These are phyloP conservation scores for Microcebus tavaratra DNA, from an alignment of 2,113 vertebrate genomes.

Conservation along the genomic window DNA sequence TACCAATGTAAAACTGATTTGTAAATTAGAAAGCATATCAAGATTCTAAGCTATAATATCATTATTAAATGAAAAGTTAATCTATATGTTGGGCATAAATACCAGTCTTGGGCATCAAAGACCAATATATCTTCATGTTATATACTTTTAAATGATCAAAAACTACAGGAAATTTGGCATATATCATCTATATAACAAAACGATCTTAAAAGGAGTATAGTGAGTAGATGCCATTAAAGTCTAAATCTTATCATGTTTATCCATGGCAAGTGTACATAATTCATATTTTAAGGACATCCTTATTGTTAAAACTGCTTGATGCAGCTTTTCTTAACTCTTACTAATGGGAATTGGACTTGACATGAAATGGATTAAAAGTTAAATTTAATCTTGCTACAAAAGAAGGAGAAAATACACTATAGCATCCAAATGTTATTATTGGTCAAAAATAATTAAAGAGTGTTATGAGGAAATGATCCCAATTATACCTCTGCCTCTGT, in stretches of 20 bases:
- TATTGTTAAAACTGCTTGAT: neutral
- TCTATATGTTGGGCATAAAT: neutral
- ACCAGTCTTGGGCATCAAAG: neutral
- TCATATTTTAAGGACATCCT: neutral
- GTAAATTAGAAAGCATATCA: neutral
- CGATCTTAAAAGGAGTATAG: neutral
- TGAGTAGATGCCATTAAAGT: neutral
- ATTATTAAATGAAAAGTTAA: neutral
- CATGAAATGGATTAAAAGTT: neutral
- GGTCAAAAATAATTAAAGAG: neutral
- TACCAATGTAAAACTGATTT: neutral
- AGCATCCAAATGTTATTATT: neutral
- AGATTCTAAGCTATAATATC: neutral
- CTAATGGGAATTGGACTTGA: conserved; percentile 1
- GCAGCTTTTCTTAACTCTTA: neutral
- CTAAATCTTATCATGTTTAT: neutral
- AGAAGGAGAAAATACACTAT: neutral
- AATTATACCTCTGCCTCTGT: neutral
- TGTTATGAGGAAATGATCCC: neutral
- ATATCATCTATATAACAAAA: neutral
- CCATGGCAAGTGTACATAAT: neutral
- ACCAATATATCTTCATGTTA: neutral
- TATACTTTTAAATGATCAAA: neutral
- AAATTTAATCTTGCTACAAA: neutral
- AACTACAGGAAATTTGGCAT: neutral